Base-by-base conservation (phyloP, 2,888 invertebrate genomes). In the Drosophila mettleri region DNA sequence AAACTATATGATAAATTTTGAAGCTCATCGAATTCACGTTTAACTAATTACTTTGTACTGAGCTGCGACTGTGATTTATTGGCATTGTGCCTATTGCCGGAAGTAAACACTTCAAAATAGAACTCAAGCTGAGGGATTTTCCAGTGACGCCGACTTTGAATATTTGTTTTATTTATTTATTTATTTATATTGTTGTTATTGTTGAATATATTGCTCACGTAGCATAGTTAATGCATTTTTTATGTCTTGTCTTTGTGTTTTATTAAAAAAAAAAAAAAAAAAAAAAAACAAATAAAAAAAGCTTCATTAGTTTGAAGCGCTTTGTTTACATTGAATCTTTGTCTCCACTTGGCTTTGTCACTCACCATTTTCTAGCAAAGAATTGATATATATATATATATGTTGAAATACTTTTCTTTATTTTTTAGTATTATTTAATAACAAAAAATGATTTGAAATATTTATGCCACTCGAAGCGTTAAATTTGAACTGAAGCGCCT, bases 401-500 rank as follows among this genome's bases (percentile, higher is more conserved):
- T n/a, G 9, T 52, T n/a, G 9, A 39, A 46, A 53, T 41, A 46
- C 55, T 27, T 49, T 22, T 16, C 22, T 51, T 55, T 41, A 46
- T 59, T 27, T 49, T 22, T 16, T 22, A 18, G n/a, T 49, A 22
- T 34, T 34, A 33, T 18, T 48, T 48, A 48, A 31, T 48, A 3
- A 14, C 3, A 14, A 14, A 31, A 5, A 20, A 8, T 22, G 36
- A 16, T n/a, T 18, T 39, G 39, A 60, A 27, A 78, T 61, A 51
- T 49, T 10, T 22, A 67, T 62, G 74, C 22, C 72, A 66, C 73
- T 83, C 55, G 72, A 70, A 74, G 66, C 74, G 83, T 69, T 75
- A 75, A 71, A 67, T 60, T 72, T 82, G 64, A 88, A 89, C 85
- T 85, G 86, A 85, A 77, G 69, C 80, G 70, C 54, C 88, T 79